Evolutionary conservation across 2,888 invertebrate species (phyloP).

Genomic region (Platycheirus albimanus): DNA sequence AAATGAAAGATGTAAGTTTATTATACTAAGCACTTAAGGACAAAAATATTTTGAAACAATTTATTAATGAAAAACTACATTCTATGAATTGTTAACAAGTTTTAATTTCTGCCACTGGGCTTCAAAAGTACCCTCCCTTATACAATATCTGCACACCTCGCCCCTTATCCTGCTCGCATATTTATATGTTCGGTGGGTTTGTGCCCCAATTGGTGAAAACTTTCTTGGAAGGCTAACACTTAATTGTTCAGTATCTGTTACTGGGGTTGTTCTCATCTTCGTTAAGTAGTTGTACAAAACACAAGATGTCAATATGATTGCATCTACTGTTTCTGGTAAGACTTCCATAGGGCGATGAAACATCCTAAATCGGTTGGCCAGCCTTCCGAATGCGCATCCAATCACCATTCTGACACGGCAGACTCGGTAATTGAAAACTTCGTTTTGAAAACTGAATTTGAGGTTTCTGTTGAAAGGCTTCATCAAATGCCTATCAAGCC

Average conservation of each 20-base stretch:
- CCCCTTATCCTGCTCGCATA: no score
- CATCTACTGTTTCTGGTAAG: background rate
- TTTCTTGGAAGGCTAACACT: no score
- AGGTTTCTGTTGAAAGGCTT: background rate
- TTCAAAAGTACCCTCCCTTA: no score
- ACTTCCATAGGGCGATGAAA: constrained; percentile 26
- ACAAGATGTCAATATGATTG: background rate
- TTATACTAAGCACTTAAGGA: no score
- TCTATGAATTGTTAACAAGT: no score
- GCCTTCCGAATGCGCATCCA: constrained; percentile 15
- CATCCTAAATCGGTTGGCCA: constrained; percentile 23
- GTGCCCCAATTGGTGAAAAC: no score
- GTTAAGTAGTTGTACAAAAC: background rate
- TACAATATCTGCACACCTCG: no score
- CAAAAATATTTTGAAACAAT: no score
- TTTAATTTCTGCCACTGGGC: no score
- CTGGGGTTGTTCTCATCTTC: background rate
- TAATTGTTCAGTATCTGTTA: background rate
- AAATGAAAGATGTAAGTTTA: no score
- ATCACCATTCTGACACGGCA: constrained; percentile 14
- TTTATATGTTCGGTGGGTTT: no score
- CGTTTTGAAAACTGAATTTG: background rate
- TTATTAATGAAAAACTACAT: no score
- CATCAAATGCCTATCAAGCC: constrained; percentile 4
- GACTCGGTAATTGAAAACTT: background rate